Base-by-base conservation (phyloP, 2,797 vertebrate species). In the Gambelia wislizenii region DNA sequence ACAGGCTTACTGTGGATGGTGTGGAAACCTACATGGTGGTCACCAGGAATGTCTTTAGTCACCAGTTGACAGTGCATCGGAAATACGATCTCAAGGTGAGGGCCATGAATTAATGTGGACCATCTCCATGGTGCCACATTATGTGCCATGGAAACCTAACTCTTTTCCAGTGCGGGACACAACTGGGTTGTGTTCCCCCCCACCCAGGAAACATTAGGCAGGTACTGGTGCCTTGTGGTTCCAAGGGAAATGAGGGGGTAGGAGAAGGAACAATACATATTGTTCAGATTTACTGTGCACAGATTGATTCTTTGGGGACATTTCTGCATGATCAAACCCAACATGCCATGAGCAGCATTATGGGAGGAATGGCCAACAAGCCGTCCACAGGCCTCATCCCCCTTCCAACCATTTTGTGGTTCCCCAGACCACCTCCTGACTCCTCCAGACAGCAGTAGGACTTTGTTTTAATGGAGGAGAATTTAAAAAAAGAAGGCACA, bases 11-110 rank as follows among this genome's bases (percentile, higher is more conserved):
- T 0, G 98, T 99, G 96, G 98, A 99, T 0, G 98, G 98, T 0
- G 98, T 98, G 92, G 98, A 99, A 92, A 99, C 98, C n/a, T 99
- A 99, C 96, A 98, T 99, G 98, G 98, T 99, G 91, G 98, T 99
- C 70, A 99, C 98, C 92, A 97, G 98, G 91, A 99, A 99, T 2
- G 98, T 99, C 33, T 99, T 99, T 95, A 99, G 98, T 95, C 98
- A 99, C 95, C 97, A 98, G 78, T 98, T 99, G 89, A 98, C 97
- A 0, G 98, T 99, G 52, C 98, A 99, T 94, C 97, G 98, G 94
- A 99, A 99, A 89, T 99, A 99, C 0, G 98, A 99, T 96, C 98
- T 99, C 86, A 99, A 99, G 98, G 98, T 99, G 96, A 88, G 89
- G 5, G 2, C 16, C 7, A 22, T n/a, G n/a, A n/a, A n/a, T 25